Evolutionary conservation across 2,797 vertebrate genomes (phyloP), one percentile per base, ranked within the genome.

Genomic region (Molossus alvarezi): DNA sequence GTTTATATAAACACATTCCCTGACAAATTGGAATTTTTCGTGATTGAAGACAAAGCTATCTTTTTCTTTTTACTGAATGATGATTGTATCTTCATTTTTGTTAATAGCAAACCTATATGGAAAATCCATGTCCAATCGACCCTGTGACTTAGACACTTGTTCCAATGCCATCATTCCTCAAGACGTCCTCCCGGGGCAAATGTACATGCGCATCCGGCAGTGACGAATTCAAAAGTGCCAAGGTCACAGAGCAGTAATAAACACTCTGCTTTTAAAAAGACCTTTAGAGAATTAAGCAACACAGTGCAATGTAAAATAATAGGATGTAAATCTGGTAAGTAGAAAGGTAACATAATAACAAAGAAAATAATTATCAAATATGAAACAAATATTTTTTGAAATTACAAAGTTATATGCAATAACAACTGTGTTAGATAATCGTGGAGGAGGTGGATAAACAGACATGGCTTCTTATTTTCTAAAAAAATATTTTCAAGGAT

Each of bases 11-110:
- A 33, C 41, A 57, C 1, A 45, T 76, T 57, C 18, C 21, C 8
- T 83, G 29, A 92, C 90, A 97, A 53, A 58, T 53, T 65, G 53
- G 1, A 18, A 77, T 69, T 88, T 83, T 93, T 15, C 21, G 9
- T 73, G 48, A 62, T 57, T 84, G 20, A 92, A 77, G 5, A 82
- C 33, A 94, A 71, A 69, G 3, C 5, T 69, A 53, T 75, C 29
- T 84, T 91, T 60, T 65, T 83, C 2, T 10, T 37, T 84, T 86
- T 86, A 33, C 2, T 69, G 33, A 9, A 64, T 53, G 23, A n/a
- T 85, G 12, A 29, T 92, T 95, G 11, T 82, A 73, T 95, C 64
- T 71, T 80, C 15, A 88, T 2, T 4, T 73, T 90, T 88, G 10
- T 79, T 88, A 65, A 64, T 9, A 77, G 9, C 15, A 80, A 67